phyloP scores from a whole-genome alignment of 2,888 invertebrate species.

The Frankliniella intonsa region DNA sequence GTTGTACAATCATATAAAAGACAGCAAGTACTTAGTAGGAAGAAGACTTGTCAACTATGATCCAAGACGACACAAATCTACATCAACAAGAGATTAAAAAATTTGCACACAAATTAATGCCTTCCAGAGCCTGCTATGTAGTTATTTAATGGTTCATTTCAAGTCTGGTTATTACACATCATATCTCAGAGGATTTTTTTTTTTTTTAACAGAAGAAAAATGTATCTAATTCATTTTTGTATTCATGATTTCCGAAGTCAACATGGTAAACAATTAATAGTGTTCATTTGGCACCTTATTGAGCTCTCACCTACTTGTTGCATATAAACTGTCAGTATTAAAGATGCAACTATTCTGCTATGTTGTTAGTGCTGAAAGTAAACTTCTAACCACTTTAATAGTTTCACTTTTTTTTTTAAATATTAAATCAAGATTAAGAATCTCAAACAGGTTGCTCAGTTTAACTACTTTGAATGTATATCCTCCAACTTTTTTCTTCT shows the following conservation, averaged over 20 bases:
- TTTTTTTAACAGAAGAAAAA: too few species aligned
- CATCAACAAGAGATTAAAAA: neutral
- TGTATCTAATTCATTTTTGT: neutral
- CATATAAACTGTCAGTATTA: neutral
- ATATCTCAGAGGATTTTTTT: neutral
- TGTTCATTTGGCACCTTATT: neutral
- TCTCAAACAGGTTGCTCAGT: too few species aligned
- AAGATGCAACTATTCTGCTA: neutral
- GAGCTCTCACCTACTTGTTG: neutral
- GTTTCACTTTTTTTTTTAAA: neutral
- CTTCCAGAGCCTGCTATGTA: too few species aligned
- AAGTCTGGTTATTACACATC: neutral
- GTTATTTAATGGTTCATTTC: neutral
- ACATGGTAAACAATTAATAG: neutral
- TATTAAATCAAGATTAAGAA: too few species aligned
- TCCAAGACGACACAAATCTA: slow-evolving; percentile 43
- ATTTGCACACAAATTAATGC: too few species aligned
- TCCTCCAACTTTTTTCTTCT: neutral
- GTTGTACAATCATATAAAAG: slow-evolving; percentile 96
- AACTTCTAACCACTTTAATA: neutral
- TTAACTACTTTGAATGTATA: too few species aligned
- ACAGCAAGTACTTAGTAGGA: slow-evolving; percentile 97
- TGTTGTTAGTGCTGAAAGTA: neutral
- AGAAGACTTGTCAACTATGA: slow-evolving; percentile 96
- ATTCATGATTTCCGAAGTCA: neutral